These are phyloP conservation scores for Petrophora chlorosata DNA, from an alignment of 2,888 invertebrate species.

Conservation along the genomic window DNA sequence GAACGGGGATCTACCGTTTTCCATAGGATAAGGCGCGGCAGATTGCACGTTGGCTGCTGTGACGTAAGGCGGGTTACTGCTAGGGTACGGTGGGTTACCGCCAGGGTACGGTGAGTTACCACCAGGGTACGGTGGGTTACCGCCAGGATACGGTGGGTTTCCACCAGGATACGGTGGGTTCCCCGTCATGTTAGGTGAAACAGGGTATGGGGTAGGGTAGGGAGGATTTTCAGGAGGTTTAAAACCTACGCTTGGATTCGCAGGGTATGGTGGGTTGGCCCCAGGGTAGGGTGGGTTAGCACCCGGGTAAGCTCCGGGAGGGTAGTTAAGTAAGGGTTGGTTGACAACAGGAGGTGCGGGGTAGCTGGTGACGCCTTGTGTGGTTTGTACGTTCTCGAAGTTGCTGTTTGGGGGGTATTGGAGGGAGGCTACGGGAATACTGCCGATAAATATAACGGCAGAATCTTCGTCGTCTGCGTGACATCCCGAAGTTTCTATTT, in stretches of 20 bases:
- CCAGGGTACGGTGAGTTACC: conserved; percentile 38
- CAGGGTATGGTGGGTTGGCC: conserved; percentile 9
- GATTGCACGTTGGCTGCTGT: neutral
- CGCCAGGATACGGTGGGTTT: conserved; percentile 36
- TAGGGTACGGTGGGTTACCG: conserved; percentile 32
- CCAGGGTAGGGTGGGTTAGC: conserved; percentile 31
- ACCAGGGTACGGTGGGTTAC: conserved; percentile 1
- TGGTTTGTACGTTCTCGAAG: conserved; percentile 33
- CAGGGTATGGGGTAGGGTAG: conserved; percentile 34
- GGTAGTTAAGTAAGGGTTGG: conserved; percentile 43
- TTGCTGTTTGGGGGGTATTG: conserved; percentile 34
- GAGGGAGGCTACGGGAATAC: conserved; percentile 50
- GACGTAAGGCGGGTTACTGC: conserved; percentile 27
- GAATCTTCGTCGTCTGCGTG: conserved; percentile 51
- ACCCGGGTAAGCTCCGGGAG: conserved; percentile 27
- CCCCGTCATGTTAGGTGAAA: neutral
- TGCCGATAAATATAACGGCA: conserved; percentile 57
- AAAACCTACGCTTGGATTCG: conserved; percentile 36
- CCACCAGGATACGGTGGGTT: conserved; percentile 39
- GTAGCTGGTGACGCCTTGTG: conserved; percentile 33
- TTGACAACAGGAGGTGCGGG: conserved; percentile 43
- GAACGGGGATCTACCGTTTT: no score
- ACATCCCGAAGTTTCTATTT: conserved; percentile 55
- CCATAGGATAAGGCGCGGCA: neutral
- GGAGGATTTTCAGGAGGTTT: conserved; percentile 29